These are phyloP conservation scores for Vulpes lagopus DNA, from an alignment of 2,113 vertebrate species.

Conservation along the genomic window DNA sequence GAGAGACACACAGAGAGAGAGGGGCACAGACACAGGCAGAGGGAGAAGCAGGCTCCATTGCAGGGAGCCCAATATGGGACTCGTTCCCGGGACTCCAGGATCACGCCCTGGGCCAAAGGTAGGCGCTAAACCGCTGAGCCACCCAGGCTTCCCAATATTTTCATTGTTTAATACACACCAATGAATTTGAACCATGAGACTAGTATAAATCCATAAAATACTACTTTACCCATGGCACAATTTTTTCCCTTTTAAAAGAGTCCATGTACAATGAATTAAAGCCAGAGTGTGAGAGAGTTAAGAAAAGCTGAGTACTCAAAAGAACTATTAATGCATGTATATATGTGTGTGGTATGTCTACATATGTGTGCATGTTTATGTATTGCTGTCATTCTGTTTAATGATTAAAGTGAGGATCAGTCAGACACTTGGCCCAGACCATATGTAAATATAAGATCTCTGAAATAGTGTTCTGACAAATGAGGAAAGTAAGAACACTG, in stretches of 20 bases:
- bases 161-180: neutral
- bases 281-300: neutral
- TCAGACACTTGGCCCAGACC: conserved; percentile 6
- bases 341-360: neutral
- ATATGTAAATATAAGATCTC: conserved; percentile 20
- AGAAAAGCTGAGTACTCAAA: conserved; percentile 29
- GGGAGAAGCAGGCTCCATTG: too few species aligned
- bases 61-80: too few species aligned
- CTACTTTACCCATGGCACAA: conserved; percentile 45
- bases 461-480: conserved; percentile 16
- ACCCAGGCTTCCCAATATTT: neutral
- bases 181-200: conserved; percentile 28
- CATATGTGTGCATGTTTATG: neutral
- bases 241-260: conserved; percentile 54
- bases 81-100: too few species aligned
- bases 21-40: too few species aligned
- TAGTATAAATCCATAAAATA: neutral
- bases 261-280: conserved; percentile 48
- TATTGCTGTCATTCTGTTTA: conserved; percentile 38
- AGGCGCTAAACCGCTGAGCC: too few species aligned
- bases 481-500: conserved; percentile 22
- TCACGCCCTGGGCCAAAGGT: too few species aligned
- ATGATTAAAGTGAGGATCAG: conserved; percentile 48
- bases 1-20: too few species aligned
- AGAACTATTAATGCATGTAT: neutral